These are phyloP conservation scores for Chloroceryle aenea DNA, from an alignment of 2,113 vertebrate genomes.

Conservation along the genomic window DNA sequence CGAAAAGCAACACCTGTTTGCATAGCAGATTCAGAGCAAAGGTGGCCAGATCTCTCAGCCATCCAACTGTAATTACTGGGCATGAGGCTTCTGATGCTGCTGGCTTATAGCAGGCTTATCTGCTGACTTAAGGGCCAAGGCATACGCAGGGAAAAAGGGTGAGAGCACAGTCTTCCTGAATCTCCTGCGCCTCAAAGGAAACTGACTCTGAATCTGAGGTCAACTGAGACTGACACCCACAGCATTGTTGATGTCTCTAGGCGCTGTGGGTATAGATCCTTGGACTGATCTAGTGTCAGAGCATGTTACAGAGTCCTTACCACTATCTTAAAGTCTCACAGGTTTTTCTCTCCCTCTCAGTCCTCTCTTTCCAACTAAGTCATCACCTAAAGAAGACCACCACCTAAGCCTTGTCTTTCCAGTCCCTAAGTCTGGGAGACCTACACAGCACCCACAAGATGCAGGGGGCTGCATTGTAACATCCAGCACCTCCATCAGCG, in stretches of 20 bases:
- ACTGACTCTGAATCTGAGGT: background rate
- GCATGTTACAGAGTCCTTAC: background rate
- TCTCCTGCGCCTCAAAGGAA: background rate
- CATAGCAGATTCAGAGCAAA: background rate
- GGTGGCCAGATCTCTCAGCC: background rate
- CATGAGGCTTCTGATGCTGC: background rate
- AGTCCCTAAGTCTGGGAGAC: background rate
- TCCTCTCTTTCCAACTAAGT: background rate
- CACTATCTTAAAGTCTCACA: background rate
- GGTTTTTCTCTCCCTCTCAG: background rate
- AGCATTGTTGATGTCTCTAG: background rate
- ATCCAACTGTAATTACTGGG: background rate
- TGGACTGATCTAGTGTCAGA: background rate
- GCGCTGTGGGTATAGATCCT: background rate
- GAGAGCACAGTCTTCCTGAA: background rate
- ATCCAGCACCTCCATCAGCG: background rate
- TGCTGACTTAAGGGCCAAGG: background rate
- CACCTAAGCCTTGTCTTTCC: background rate
- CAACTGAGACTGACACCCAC: background rate
- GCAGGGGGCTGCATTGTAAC: background rate
- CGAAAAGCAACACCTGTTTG: background rate
- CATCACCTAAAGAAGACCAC: background rate
- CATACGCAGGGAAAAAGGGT: background rate
- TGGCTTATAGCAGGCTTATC: background rate
- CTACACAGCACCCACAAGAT: fast-evolving